Evolutionary conservation across 1,140 invertebrate genomes (phyloP).

Genomic region (Laupala kohalensis): DNA sequence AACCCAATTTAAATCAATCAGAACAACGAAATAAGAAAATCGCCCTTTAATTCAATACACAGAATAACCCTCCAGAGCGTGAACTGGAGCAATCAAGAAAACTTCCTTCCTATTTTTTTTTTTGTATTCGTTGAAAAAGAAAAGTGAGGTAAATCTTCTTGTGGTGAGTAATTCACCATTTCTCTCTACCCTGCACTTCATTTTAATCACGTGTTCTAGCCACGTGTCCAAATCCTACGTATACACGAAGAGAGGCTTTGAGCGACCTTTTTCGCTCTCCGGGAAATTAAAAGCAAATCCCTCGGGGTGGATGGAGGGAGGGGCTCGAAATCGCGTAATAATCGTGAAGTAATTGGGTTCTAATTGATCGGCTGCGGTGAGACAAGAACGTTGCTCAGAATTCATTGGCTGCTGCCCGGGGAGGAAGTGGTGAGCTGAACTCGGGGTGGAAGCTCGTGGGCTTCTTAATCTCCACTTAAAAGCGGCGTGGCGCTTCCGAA

Average conservation of each 20-base stretch:
- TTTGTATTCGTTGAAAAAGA: too few species aligned
- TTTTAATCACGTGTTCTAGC: neutral
- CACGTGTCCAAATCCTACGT: neutral
- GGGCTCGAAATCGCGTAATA: neutral
- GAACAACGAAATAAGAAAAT: too few species aligned
- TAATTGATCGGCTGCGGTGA: neutral
- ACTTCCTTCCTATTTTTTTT: too few species aligned
- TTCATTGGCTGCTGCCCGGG: neutral
- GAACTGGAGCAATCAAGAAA: too few species aligned
- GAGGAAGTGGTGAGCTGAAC: neutral
- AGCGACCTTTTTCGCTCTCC: neutral
- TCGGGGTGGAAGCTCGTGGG: too few species aligned
- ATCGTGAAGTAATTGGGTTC: neutral
- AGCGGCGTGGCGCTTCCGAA: too few species aligned
- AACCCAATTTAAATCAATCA: too few species aligned
- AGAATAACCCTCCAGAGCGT: too few species aligned
- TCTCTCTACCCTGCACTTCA: neutral
- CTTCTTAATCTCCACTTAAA: too few species aligned
- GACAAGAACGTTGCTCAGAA: neutral
- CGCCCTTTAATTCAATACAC: too few species aligned
- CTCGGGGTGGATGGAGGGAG: neutral
- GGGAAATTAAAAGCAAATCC: neutral
- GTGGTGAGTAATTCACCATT: neutral
- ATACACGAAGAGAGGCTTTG: neutral
- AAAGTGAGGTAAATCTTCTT: too few species aligned